These are phyloP conservation scores for Pseudococcus viburni DNA, from an alignment of 2,888 invertebrate species.

Conservation along the genomic window DNA sequence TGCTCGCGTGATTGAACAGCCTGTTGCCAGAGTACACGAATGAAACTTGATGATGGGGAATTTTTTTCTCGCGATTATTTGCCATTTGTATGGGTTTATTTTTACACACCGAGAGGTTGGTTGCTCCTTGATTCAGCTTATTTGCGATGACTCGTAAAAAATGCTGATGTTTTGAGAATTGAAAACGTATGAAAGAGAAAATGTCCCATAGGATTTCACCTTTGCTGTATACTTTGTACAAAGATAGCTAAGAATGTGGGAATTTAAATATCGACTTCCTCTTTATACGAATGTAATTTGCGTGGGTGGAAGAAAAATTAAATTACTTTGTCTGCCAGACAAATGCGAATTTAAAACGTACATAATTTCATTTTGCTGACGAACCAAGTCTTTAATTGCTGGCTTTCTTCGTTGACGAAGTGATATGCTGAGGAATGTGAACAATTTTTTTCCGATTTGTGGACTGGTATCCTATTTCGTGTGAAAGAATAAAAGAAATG, in stretches of 20 bases:
- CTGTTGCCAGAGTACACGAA: not conserved
- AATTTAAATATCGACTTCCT: not conserved
- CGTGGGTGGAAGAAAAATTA: not conserved
- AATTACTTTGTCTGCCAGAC: not conserved
- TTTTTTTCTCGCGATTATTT: not conserved
- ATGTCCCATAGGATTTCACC: not conserved
- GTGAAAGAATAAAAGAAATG: not conserved
- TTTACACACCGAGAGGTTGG: not conserved
- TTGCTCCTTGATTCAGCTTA: not conserved
- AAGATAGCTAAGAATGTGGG: not conserved
- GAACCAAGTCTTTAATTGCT: not conserved
- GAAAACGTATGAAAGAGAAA: not conserved
- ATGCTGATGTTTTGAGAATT: not conserved
- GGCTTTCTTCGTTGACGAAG: not conserved
- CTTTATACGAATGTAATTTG: not conserved
- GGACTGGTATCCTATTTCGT: not conserved
- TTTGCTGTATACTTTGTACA: not conserved
- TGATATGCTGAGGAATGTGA: not conserved
- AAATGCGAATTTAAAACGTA: not conserved
- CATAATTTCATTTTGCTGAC: constrained; percentile 2
- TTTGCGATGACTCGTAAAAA: not conserved
- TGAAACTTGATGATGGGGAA: not conserved
- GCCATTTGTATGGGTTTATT: not conserved
- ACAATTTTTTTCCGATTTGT: not conserved
- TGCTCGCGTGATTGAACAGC: too few relatives aligned